Evolutionary conservation across 2,888 invertebrate species (phyloP).

Genomic region (Pyralis farinalis): DNA sequence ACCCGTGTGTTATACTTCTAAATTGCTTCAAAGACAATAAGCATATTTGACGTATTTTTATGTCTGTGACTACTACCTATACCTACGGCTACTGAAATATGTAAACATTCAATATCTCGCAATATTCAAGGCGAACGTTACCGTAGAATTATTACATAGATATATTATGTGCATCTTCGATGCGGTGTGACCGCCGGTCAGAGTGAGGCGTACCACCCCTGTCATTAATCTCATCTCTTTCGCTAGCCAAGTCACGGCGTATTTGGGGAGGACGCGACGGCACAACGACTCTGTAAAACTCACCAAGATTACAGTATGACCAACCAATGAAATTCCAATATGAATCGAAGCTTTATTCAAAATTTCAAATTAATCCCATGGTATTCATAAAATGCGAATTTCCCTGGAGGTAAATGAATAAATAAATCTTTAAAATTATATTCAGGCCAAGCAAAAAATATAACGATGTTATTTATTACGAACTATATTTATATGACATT

Average conservation of each 20-base stretch:
- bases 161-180: slow-evolving; percentile 13
- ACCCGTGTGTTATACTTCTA: no score
- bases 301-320: slow-evolving; percentile 42
- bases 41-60: no score
- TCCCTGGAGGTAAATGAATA: neutral
- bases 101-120: no score
- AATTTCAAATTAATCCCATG: slow-evolving; percentile 5
- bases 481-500: no score
- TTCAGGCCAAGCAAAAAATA: neutral
- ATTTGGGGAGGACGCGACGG: slow-evolving; percentile 31
- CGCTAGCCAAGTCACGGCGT: slow-evolving; percentile 58
- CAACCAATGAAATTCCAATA: slow-evolving; percentile 32
- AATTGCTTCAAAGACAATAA: no score
- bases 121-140: no score
- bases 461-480: neutral
- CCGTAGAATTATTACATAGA: no score
- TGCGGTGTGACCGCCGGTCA: slow-evolving; percentile 40
- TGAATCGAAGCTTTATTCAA: slow-evolving; percentile 16
- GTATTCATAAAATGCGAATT: neutral
- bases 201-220: slow-evolving; percentile 46
- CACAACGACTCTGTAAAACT: slow-evolving; percentile 46
- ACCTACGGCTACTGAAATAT: no score
- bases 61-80: no score
- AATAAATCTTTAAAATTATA: neutral
- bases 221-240: slow-evolving; percentile 73